Evolutionary conservation across 2,888 invertebrate species (phyloP).

Genomic region (Crossocerus cetratus): DNA sequence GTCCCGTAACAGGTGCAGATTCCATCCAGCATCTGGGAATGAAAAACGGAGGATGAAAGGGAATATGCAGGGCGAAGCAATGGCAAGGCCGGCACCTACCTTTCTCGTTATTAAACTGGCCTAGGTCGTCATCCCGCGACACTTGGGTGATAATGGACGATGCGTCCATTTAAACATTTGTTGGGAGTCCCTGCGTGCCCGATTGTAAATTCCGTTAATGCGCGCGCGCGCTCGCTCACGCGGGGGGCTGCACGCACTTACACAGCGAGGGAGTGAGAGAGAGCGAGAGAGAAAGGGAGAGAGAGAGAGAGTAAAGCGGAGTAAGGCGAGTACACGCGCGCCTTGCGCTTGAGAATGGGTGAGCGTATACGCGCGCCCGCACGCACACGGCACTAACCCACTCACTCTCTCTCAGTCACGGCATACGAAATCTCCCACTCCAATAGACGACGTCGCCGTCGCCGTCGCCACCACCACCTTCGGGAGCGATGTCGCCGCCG

Average conservation of each 20-base stretch:
- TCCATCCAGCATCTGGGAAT: slow-evolving; percentile 58
- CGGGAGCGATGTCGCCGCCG: slow-evolving; percentile 20
- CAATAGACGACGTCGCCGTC: slow-evolving; percentile 35
- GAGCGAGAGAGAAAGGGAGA: too few relatives aligned
- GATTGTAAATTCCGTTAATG: slow-evolving; percentile 71
- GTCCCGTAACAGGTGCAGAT: slow-evolving; percentile 71
- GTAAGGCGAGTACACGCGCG: slow-evolving; percentile 25
- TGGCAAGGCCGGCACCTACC: slow-evolving; percentile 78
- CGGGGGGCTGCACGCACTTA: slow-evolving; percentile 28
- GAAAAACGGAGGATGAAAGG: slow-evolving; percentile 40
- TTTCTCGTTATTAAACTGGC: slow-evolving; percentile 93
- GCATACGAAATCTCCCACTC: slow-evolving; percentile 43
- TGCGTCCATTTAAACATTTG: slow-evolving; percentile 95
- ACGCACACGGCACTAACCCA: slow-evolving; percentile 43
- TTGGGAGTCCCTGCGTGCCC: slow-evolving; percentile 72
- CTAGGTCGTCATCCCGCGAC: slow-evolving; percentile 95
- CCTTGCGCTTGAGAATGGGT: slow-evolving; percentile 31
- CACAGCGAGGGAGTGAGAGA: slow-evolving; percentile 22
- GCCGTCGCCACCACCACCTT: slow-evolving; percentile 31
- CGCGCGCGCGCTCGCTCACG: slow-evolving; percentile 60
- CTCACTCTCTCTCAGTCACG: slow-evolving; percentile 46
- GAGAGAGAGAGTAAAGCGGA: too few relatives aligned
- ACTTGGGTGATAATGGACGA: slow-evolving; percentile 99
- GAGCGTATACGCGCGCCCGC: slow-evolving; percentile 42
- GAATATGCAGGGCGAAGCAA: slow-evolving; percentile 21